Percentiles rank a stretch among this genome's conserved stretches.
Conservation (phyloP, 2,888 invertebrate genomes). For the Exocentrus adspersus region DNA sequence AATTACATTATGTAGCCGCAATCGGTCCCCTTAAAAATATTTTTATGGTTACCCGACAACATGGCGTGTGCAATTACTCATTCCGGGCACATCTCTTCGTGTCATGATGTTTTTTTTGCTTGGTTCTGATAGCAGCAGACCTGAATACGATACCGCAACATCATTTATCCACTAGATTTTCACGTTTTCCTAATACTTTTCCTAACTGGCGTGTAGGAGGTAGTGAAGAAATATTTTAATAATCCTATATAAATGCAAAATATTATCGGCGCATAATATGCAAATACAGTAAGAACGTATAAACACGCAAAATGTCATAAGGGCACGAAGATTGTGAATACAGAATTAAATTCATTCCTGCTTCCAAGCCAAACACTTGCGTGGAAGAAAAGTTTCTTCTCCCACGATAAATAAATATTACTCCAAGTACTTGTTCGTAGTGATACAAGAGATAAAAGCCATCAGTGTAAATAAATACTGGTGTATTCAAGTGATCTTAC, state of each 20-base stretch:
- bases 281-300: neutral
- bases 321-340: constrained; percentile 2
- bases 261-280: neutral
- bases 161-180: too few relatives aligned
- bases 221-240: neutral
- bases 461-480: neutral
- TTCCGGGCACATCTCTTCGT: neutral
- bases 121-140: neutral
- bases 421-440: neutral
- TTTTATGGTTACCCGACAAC: neutral
- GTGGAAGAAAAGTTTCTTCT: neutral
- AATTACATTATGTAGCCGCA: neutral
- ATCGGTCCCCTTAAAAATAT: neutral
- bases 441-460: neutral
- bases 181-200: too few relatives aligned
- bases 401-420: constrained; percentile 10
- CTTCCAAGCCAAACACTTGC: constrained; percentile 4
- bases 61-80: neutral
- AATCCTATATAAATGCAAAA: constrained; percentile 6
- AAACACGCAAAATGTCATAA: constrained; percentile 1
- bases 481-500: too few relatives aligned
- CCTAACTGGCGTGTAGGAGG: too few relatives aligned
- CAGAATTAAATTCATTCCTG: neutral
- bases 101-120: neutral
- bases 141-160: neutral